Evolutionary conservation across 1,140 invertebrate genomes (phyloP), one percentile per base, ranked within the genome.

Genomic region (Drosophila tropicalis): DNA sequence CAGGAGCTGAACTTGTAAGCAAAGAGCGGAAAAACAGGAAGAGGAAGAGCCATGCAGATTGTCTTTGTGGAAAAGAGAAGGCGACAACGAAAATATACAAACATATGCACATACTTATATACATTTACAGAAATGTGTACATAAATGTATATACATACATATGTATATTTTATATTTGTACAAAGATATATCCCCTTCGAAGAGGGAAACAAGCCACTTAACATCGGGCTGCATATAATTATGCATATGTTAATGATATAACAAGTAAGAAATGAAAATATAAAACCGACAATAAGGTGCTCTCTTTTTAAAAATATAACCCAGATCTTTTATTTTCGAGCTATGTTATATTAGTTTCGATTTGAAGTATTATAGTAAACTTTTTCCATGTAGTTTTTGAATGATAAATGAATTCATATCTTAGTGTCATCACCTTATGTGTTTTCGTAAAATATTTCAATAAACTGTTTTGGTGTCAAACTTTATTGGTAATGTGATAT

Each of bases 1-100:
- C 82, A 79, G 79, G 68, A 85, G 82, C 67, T 72, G 62, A 79
- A 82, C 68, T 86, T 82, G 75, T 76, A 66, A 72, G 79, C 79
- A 79, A 70, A 75, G 55, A 64, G 76, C 66, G 54, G 67, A 44
- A 51, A 67, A 84, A 75, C 75, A 76, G 68, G 74, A 86, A 75
- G 67, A 76, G 71, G 75, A 72, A 81, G 61, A 63, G 67, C 56
- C 71, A 62, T 39, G 61, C 71, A 79, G 79, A 86, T 86, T 81
- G 81, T 80, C 81, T 71, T 80, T 84, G 62, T 80, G 47, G 63
- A 56, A 40, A 67, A 67, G 72, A 57, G 56, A 66, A 44, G 36
- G 39, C 62, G 15, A 58, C 60, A 47, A 29, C 56, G 36, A 39
- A 63, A 19, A 44, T 55, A 47, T 17, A 44, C 36, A 6, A 29